phyloP scores from a whole-genome alignment of 2,113 vertebrate genomes.

The Tragulus kanchil region DNA sequence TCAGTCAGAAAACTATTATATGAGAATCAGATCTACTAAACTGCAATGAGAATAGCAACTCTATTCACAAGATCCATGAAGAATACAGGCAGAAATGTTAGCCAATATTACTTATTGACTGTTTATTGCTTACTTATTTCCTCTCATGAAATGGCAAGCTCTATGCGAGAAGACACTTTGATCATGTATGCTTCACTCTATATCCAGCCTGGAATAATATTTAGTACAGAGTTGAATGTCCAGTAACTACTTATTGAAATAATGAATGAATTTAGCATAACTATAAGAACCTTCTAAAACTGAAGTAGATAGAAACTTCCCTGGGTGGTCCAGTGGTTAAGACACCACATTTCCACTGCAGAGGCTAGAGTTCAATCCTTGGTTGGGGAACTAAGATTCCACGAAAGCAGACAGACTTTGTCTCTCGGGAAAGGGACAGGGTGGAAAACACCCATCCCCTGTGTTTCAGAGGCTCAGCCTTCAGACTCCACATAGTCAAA shows the following conservation, averaged over 20 bases:
- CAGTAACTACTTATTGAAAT: conserved; percentile 14
- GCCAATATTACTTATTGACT: conserved; percentile 27
- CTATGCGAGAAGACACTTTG: background rate
- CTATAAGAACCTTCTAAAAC: background rate
- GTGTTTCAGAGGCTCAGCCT: background rate
- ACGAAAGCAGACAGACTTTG: background rate
- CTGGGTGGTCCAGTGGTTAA: background rate
- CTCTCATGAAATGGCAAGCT: background rate
- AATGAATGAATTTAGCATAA: background rate
- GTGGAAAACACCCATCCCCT: background rate
- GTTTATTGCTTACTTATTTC: background rate
- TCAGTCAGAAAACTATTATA: background rate
- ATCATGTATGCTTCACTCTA: background rate
- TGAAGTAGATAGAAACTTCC: background rate
- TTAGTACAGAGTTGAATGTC: background rate
- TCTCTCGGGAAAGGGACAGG: background rate
- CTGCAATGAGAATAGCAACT: conserved; percentile 21
- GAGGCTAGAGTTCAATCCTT: background rate
- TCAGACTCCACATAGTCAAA: background rate
- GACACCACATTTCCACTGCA: background rate
- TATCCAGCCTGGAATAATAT: background rate
- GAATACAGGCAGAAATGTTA: background rate
- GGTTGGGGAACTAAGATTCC: background rate
- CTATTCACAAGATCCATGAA: conserved; percentile 10
- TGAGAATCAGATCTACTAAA: conserved; percentile 12